Evolutionary conservation across 2,113 vertebrate genomes (phyloP), one percentile per base, ranked within the genome.

Genomic region (Sakesphorus luctuosus): DNA sequence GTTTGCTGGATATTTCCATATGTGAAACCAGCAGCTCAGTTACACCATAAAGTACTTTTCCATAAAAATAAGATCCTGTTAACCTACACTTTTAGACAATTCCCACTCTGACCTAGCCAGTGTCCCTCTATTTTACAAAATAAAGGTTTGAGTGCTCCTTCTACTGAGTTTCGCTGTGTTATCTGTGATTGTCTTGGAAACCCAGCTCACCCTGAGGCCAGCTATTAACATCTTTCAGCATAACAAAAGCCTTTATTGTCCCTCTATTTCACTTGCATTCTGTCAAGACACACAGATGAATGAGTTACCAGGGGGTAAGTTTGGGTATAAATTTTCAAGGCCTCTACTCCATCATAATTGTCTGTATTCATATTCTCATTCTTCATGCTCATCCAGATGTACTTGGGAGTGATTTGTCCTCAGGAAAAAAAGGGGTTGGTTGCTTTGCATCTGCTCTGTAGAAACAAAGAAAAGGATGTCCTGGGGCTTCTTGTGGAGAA

Each of bases 171-270:
- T 69, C 1, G 2, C 66, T 44, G 40, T 38, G 33, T 74, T 89
- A 87, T 96, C 89, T 94, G 40, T 43, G 71, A 96, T 91, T 87
- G 91, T 94, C 87, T 96, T 94, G 91, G 78, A 94, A 96, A 96
- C 67, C 43, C 82, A 93, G 78, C 91, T 85, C 93, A 77, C 93
- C 94, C 91, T 10, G 71, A 85, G 93, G 96, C 91, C 81, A 87
- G 87, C 91, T 92, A 95, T 95, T 96, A 96, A 87, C 96, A 95
- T 96, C 84, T 93, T 89, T 87, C 95, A 95, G 87, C 91, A 94
- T 91, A 95, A 97, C 94, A 97, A 96, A 81, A 87, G 91, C 91
- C 90, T 95, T 95, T 87, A 94, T 96, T 91, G 91, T 94, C 87
- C 84, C 67, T 14, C 89, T 81, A 72, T 90, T 96, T 97, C 95